Percentiles rank a stretch among this genome's conserved stretches.
Evolutionary conservation across 2,888 invertebrate species (phyloP).

Genomic region (Heliconius erato): DNA sequence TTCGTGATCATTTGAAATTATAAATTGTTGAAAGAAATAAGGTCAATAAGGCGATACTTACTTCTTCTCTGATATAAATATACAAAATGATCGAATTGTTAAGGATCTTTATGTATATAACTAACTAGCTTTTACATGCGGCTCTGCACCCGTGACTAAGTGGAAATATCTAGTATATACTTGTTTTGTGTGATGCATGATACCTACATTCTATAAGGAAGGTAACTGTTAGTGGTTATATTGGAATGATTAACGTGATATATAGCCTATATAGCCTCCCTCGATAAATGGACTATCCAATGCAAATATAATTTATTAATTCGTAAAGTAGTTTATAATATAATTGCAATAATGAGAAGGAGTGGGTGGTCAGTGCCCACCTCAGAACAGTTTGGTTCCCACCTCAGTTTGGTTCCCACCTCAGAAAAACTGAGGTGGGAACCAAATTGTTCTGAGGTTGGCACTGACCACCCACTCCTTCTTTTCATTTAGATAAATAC

Average conservation of each 20-base stretch:
- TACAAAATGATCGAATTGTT: background rate
- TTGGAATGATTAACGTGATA: background rate
- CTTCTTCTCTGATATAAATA: background rate
- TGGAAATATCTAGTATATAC: background rate
- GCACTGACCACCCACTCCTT: too few species aligned
- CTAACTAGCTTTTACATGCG: background rate
- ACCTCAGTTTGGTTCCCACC: too few species aligned
- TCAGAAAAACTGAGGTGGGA: too few species aligned
- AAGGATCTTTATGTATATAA: background rate
- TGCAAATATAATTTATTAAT: background rate
- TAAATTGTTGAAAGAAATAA: slow-evolving; percentile 67
- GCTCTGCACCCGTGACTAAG: background rate
- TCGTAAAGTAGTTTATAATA: too few species aligned
- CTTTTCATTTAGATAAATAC: background rate
- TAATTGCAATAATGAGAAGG: too few species aligned
- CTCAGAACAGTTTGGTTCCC: background rate
- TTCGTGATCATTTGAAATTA: slow-evolving; percentile 71
- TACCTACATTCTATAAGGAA: background rate
- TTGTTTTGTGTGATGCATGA: background rate
- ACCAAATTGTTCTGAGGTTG: too few species aligned
- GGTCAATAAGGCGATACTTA: slow-evolving; percentile 49
- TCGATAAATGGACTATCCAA: background rate
- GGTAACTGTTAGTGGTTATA: background rate
- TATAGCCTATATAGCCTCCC: background rate
- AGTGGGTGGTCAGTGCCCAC: background rate